phyloP scores from a whole-genome alignment of 1,140 invertebrate genomes.

The Vanessa tameamea region DNA sequence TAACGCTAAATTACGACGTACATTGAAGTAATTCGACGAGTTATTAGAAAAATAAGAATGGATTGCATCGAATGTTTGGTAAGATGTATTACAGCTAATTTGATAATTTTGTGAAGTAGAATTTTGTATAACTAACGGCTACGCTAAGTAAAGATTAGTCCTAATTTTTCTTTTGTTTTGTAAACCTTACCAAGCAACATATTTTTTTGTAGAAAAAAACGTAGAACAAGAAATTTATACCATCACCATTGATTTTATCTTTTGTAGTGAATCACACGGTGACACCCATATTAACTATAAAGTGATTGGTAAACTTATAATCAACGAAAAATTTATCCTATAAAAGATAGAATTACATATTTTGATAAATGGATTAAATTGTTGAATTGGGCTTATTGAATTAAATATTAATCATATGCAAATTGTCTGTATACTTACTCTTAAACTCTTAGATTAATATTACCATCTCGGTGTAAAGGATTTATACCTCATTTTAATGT shows the following conservation, averaged over 20 bases:
- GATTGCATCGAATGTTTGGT: too few species aligned
- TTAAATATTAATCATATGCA: conserved; percentile 57
- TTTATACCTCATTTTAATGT: conserved; percentile 58
- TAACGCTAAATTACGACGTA: not conserved
- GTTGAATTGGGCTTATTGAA: conserved; percentile 65
- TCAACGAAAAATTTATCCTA: conserved; percentile 72
- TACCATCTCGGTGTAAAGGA: conserved; percentile 63
- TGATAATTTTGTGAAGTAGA: not conserved
- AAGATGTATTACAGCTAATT: not conserved
- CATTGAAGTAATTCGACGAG: too few species aligned
- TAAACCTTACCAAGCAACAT: not conserved
- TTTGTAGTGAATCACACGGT: not conserved
- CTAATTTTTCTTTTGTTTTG: not conserved
- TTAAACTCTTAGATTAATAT: conserved; percentile 48
- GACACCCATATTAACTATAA: conserved; percentile 26
- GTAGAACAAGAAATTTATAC: too few species aligned
- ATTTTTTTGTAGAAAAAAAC: too few species aligned
- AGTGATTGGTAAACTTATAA: conserved; percentile 38
- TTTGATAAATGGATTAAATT: conserved; percentile 67
- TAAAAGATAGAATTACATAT: conserved; percentile 59
- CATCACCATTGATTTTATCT: not conserved
- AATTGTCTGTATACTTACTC: conserved; percentile 56
- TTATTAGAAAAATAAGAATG: too few species aligned
- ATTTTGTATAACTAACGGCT: conserved; percentile 2
- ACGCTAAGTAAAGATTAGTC: not conserved